A percentile compares a stretch with the other conserved stretches of the same genome.
These are phyloP conservation scores for Oxystoma pomonae DNA, from an alignment of 2,888 invertebrate genomes.

Conservation along the genomic window DNA sequence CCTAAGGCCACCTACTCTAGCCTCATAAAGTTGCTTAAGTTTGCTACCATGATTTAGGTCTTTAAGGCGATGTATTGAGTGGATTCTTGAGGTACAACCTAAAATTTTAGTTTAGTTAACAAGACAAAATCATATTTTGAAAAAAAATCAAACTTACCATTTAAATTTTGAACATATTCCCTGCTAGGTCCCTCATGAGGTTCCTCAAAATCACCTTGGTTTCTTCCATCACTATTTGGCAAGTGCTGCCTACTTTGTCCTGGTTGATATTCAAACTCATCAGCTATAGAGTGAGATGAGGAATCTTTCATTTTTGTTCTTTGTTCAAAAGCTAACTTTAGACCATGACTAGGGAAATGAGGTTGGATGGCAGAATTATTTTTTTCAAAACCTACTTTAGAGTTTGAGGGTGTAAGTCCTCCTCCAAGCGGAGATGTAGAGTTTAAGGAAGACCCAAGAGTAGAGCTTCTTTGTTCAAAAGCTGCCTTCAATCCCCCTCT, in stretches of 20 bases:
- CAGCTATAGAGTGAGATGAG: background rate
- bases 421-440: too few species aligned
- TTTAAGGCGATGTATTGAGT: slow-evolving; percentile 25
- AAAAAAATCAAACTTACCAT: background rate
- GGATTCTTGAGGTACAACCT: background rate
- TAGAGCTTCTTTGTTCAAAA: slow-evolving; percentile 8
- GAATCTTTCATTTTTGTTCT: background rate
- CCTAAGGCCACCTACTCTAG: slow-evolving; percentile 21
- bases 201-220: background rate
- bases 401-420: too few species aligned
- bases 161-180: background rate
- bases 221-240: background rate
- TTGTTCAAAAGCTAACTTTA: background rate
- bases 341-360: background rate
- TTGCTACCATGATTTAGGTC: slow-evolving; percentile 16
- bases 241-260: background rate
- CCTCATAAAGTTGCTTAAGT: slow-evolving; percentile 21
- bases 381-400: too few species aligned
- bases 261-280: background rate
- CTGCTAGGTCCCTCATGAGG: background rate
- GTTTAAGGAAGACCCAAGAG: too few species aligned
- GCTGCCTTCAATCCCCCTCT: slow-evolving; percentile 14
- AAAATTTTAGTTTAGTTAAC: background rate
- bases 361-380: too few species aligned
- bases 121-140: too few species aligned